phyloP scores from a whole-genome alignment of 2,113 vertebrate species.

The Corythaixoides concolor region DNA sequence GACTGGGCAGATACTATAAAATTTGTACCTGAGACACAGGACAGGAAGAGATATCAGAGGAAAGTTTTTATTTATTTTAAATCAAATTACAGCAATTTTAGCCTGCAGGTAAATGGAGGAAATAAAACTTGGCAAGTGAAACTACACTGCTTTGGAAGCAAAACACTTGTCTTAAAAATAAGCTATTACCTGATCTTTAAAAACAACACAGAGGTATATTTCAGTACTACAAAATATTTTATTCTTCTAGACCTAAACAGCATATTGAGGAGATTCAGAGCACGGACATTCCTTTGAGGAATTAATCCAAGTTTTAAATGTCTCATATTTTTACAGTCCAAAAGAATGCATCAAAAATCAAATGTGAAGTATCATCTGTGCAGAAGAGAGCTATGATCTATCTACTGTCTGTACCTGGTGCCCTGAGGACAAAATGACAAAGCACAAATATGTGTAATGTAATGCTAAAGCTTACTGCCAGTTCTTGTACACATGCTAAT shows the following conservation, averaged over 20 bases:
- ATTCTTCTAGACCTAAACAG: background rate
- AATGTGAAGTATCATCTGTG: background rate
- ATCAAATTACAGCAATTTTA: background rate
- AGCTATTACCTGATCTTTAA: background rate
- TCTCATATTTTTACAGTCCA: background rate
- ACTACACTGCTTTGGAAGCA: background rate
- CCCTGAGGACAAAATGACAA: background rate
- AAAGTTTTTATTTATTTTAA: background rate
- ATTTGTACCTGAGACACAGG: background rate
- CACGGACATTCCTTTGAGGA: background rate
- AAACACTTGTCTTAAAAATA: background rate
- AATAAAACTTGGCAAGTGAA: background rate
- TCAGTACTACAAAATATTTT: background rate
- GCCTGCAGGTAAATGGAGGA: background rate
- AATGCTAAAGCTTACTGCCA: background rate
- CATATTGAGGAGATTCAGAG: background rate
- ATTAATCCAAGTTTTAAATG: background rate
- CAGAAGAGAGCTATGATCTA: background rate
- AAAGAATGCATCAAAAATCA: background rate
- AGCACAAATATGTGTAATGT: background rate
- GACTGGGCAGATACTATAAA: background rate
- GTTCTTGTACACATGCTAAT: background rate
- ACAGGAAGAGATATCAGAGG: background rate
- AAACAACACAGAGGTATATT: background rate
- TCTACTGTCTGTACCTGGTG: background rate